Percentiles rank a stretch among this genome's conserved stretches.
Evolutionary conservation across 2,113 vertebrate genomes (phyloP).

Genomic region (Clarias magur): DNA sequence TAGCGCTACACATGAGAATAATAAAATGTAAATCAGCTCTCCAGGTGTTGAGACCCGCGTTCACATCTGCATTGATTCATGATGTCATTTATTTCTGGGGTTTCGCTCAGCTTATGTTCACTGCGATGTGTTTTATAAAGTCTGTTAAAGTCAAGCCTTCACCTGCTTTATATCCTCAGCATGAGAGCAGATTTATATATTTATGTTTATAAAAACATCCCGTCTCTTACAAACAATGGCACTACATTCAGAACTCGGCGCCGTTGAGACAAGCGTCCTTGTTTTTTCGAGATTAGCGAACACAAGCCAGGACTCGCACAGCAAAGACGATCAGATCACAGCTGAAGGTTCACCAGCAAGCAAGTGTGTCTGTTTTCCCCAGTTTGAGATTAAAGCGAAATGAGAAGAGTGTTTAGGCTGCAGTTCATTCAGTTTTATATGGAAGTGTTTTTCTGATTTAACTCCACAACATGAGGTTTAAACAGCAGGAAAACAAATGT

Average conservation of each 20-base stretch:
- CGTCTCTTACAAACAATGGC: neutral
- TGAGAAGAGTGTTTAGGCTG: no score
- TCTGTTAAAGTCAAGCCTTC: neutral
- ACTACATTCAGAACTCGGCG: neutral
- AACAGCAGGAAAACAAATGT: no score
- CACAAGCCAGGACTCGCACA: neutral
- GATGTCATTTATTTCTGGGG: no score
- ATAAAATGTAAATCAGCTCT: neutral
- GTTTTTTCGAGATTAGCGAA: neutral
- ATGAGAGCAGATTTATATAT: neutral
- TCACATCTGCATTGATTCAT: no score
- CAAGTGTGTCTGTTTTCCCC: neutral
- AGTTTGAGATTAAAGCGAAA: neutral
- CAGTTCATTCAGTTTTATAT: no score
- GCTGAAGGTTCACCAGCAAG: neutral
- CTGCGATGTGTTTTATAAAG: no score
- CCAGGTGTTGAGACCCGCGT: no score
- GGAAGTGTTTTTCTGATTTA: no score
- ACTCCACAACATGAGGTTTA: no score
- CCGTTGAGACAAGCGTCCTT: neutral
- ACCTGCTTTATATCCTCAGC: neutral
- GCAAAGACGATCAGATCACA: neutral
- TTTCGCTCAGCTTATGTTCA: no score
- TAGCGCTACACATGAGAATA: neutral
- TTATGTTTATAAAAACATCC: neutral